Base-by-base conservation (phyloP, 1,140 invertebrate species). In the Trichonephila clavipes region DNA sequence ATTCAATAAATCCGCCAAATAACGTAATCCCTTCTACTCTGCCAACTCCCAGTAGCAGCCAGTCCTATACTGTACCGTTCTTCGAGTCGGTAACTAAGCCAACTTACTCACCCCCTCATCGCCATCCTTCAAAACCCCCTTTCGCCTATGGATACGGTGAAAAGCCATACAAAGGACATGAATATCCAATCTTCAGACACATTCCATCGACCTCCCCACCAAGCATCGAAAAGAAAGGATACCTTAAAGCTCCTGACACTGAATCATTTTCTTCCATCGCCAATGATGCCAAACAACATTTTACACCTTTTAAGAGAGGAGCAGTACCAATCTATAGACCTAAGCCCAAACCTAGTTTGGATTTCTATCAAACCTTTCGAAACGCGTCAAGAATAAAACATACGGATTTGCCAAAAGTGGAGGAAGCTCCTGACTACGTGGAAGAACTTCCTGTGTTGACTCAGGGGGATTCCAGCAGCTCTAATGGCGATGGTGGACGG, bases 61-160 rank as follows among this genome's bases (percentile, higher is more conserved):
- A 85, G 21, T 92, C 90, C 21, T 92, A 92, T 24, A 66, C 81
- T 14, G 90, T 92, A 24, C 77, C 90, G 16, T 28, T 85, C 51
- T 92, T 85, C 19, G n/a, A 72, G 7, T 1, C 24, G 14, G 83
- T 40, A n/a, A 59, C 82, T 10, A 69, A 77, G 40, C 28, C 28
- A 24, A 82, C 58, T 28, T 89, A 28, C 16, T n/a, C 28, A 44
- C 77, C 28, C 28, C 21, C 21, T 16, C 51, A 89, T 58, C 77
- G 81, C 1, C 88, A 88, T 59, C 88, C 82, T 7, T 85, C 81
- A n/a, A 94, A 94, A 58, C 87, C 81, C 12, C 88, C 88, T 18
- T 90, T 85, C 40, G 88, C 82, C 1, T 93, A 93, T 34, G 92
- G 85, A 10, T 93, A 81, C 18, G 92, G 92, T 10, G 92, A 93